Conservation (phyloP, 2,113 vertebrate genomes). For the Anoplopoma fimbria region DNA sequence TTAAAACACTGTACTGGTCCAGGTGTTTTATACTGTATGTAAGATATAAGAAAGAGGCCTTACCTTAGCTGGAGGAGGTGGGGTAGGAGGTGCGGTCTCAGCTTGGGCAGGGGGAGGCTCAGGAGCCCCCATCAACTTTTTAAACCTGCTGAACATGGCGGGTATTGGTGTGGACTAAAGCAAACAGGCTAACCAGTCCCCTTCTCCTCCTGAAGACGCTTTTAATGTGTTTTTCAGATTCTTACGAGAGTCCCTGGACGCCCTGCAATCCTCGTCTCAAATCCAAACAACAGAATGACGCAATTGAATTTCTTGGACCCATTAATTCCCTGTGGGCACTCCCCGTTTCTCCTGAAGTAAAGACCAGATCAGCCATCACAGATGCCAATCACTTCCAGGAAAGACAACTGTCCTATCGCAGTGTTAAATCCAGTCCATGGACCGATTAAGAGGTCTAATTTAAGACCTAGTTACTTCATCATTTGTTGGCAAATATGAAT, state of each 20-base stretch:
- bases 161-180: neutral
- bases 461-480: neutral
- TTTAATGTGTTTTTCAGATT: neutral
- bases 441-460: neutral
- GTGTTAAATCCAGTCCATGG: neutral
- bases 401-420: neutral
- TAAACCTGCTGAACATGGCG: constrained; percentile 87
- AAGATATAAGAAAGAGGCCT: neutral
- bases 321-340: constrained; percentile 83
- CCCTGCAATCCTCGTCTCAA: neutral
- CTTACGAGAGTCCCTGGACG: neutral
- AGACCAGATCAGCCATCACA: constrained; percentile 41
- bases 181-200: neutral
- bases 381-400: constrained; percentile 5
- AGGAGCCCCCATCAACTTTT: constrained; percentile 70
- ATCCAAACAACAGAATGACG: constrained; percentile 53
- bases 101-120: constrained; percentile 44
- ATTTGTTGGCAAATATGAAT: neutral
- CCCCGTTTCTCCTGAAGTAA: constrained; percentile 42
- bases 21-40: neutral
- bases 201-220: neutral
- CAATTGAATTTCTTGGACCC: constrained; percentile 83
- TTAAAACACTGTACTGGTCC: neutral
- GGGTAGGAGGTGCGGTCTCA: neutral
- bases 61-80: constrained; percentile 73